Base-by-base conservation (phyloP, 2,797 vertebrate genomes). In the Morelia viridis region DNA sequence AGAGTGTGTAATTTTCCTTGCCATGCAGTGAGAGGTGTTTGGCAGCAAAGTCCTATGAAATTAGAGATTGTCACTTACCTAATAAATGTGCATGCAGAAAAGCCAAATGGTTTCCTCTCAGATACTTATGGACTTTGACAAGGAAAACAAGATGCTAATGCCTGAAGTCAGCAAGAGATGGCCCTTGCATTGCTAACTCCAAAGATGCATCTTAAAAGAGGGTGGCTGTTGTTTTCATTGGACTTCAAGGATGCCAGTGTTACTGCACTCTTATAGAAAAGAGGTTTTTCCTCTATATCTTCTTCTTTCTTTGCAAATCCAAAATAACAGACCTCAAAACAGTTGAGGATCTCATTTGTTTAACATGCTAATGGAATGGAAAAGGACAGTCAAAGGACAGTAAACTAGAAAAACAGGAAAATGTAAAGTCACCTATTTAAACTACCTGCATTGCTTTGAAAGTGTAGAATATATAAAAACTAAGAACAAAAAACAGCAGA, bases 11-110 rank as follows among this genome's bases (percentile, higher is more conserved):
- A 92, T 93, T 91, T 96, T 93, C 90, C 90, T n/a, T 80, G 86
- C 93, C 83, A 94, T 93, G 61, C 92, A 92, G 50, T 88, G 61
- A 94, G 92, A 94, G 83, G 90, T 41, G 56, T 61, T 92, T 95
- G 94, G 92, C 94, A 96, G 93, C 88, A 93, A 91, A 95, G 71
- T 60, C 10, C 2, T 87, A 53, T n/a, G 90, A 95, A 96, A 96
- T 95, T 94, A 95, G 86, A 90, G 93, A 92, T 88, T 96, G 88
- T 92, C 91, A 94, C 89, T 95, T 93, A 94, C 56, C 93, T 83
- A 95, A 92, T 95, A 91, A 90, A 57, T 93, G 94, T 95, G 26
- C 28, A 91, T 35, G 92, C 64, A 62, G 71, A 94, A 94, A 93
- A 93, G 91, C 87, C 64, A 92, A 84, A 92, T 87, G 88, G 28